Base-by-base conservation (phyloP, 1,140 invertebrate genomes). In the Calosoma granatense region DNA sequence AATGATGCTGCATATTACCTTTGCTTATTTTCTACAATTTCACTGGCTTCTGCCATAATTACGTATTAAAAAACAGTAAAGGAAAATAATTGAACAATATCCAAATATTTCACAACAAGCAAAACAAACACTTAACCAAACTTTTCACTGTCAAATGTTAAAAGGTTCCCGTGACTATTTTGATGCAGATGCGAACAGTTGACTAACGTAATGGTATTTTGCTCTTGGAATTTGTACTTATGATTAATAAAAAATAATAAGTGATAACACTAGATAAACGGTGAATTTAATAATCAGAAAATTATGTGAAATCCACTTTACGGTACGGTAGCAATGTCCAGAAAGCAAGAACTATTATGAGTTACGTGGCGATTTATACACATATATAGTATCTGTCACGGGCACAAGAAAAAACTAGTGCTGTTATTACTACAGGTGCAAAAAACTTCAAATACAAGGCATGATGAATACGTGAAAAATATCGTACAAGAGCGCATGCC, bases 1-100 rank as follows among this genome's bases (percentile, higher is more conserved):
- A n/a, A n/a, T n/a, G n/a, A n/a, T n/a, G n/a, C n/a, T 36, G 26
- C 26, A 36, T 36, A 47, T 47, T 47, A 47, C 41, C 41, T 47
- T 47, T 9, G 41, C 17, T 47, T 47, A 4, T 6, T 12, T 47
- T 47, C 41, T 17, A 47, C 6, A 12, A 47, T 12, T 12, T 47
- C 41, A 47, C 9, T 47, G 17, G 3, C 17, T 12, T 47, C 41
- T 47, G 41, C 41, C 41, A 47, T 47, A 4, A 12, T 3, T 6
- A 4, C 6, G 4, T 47, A 47, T 12, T 17, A 47, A 47, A 47
- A 47, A 12, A 47, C 41, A 47, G 15, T 17, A 12, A 47, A 47
- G n/a, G n/a, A 6, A 9, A 47, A 47, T 47, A 17, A 47, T 6
- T 47, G 4, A 47, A 36, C n/a, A n/a, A 36, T 9, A 36, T 36